Evolutionary conservation across 2,888 invertebrate genomes (phyloP), one percentile per base, ranked within the genome.

Genomic region (Pocota personata): DNA sequence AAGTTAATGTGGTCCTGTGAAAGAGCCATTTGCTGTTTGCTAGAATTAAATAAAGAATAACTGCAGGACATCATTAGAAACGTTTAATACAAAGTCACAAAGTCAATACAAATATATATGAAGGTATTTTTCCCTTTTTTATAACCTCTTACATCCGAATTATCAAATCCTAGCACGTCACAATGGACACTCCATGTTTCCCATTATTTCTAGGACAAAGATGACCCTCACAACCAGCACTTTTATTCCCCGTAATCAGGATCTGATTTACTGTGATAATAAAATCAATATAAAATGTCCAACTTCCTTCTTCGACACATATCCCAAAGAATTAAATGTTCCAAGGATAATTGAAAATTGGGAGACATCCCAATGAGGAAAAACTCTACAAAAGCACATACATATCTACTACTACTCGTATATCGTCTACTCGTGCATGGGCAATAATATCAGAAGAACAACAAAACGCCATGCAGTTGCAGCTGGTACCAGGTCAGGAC

Each of bases 271-370:
- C 50, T 55, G 46, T 19, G 52, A 50, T 43, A 73, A 75, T 75
- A 67, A 60, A 80, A 80, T 82, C 75, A 55, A 67, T 82, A 66
- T 32, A 58, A 50, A 52, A 73, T 52, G 75, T 62, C 60, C 52
- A 37, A 55, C 60, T 67, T 57, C 40, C 52, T 48, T 35, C 35
- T 21, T 35, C 75, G 50, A 80, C 48, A 72, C 58, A 72, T 55
- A 66, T 72, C 52, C 62, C 69, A 79, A 43, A 48, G 60, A 69
- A 73, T 75, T 83, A 83, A 79, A 79, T 83, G 79, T 64, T 79
- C 64, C 48, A 83, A 83, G 62, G 67, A 83, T 79, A 83, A 79
- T 83, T 79, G 79, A 79, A 83, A 64, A 79, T 57, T 69, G 27
- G 60, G 30, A 82, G 24, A 78, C 64, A 57, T 48, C 50, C 37